These are phyloP conservation scores for Drosophila siamana DNA, from an alignment of 2,888 invertebrate species.

Conservation along the genomic window DNA sequence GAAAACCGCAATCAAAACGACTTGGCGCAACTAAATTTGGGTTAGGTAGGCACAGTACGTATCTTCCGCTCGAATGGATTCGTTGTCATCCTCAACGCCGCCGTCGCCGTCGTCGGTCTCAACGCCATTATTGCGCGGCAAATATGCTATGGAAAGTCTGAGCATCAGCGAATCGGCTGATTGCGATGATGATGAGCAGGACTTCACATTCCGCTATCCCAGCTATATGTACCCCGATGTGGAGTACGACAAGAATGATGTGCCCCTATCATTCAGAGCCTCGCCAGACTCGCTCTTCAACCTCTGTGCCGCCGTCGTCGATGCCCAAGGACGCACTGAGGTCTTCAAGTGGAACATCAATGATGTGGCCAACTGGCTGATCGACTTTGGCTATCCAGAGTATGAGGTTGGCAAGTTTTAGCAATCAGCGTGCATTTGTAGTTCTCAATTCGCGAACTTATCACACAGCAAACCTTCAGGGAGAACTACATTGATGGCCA, in stretches of 20 bases:
- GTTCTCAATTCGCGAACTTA: conserved; percentile 13
- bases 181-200: conserved; percentile 56
- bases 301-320: conserved; percentile 82
- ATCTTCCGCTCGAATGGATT: conserved; percentile 64
- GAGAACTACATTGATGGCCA: conserved; percentile 86
- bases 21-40: conserved; percentile 64
- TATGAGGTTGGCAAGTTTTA: conserved; percentile 85
- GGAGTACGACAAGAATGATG: conserved; percentile 63
- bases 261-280: conserved; percentile 68
- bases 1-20: conserved; percentile 66
- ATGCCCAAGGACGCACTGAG: conserved; percentile 84
- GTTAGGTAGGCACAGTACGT: conserved; percentile 65
- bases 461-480: conserved; percentile 84
- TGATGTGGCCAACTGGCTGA: conserved; percentile 86
- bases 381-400: conserved; percentile 85
- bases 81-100: conserved; percentile 48
- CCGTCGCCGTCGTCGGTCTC: conserved; percentile 47
- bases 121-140: conserved; percentile 35
- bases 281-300: conserved; percentile 86
- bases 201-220: conserved; percentile 69
- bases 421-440: rapidly evolving
- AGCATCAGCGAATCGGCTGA: conserved; percentile 58
- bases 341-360: conserved; percentile 86
- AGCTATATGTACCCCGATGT: conserved; percentile 71
- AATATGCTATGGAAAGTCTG: conserved; percentile 52